Evolutionary conservation across 2,797 vertebrate genomes (phyloP), one percentile per base, ranked within the genome.

Genomic region (Champsocephalus esox): DNA sequence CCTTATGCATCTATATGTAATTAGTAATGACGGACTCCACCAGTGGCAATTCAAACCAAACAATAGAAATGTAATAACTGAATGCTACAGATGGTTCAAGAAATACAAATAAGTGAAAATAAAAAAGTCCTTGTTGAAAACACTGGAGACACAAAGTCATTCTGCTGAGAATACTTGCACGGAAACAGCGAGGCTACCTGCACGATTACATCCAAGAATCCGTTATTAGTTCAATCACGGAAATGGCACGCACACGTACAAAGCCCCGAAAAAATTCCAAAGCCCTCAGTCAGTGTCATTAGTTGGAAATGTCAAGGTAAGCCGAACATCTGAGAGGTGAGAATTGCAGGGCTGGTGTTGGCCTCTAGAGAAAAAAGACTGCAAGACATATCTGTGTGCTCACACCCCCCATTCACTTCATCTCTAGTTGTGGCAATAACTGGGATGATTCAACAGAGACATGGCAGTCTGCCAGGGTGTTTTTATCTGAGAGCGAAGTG

Each of bases 261-360:
- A 63, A 77, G 61, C 46, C 65, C 4, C 2, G 62, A 34, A 62
- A 81, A 68, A 38, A 38, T 9, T 17, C 83, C 64, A 38, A 38
- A 68, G 67, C 67, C 70, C 61, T 85, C 63, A 16, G 85, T 82
- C 70, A 60, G 79, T 78, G 79, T 90, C 79, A 83, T 89, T 91
- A 89, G 73, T 77, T 66, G 62, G 73, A 91, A 91, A 91, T 90
- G 91, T 92, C 84, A 90, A 91, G 89, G 87, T 91, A 83, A 82
- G 72, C 79, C 57, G 52, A 4, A 17, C 60, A 79, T 83, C 68
- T 65, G 59, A 80, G 73, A 57, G 62, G 70, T 61, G 75, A 87
- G 46, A 77, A 72, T 76, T 70, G 70, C 49, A 58, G 19, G 60
- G 38, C 48, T 58, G 71, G 66, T 70, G 43, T 34, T 38, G 45